Base-by-base conservation (phyloP, 2,113 vertebrate genomes). In the Otis tarda region DNA sequence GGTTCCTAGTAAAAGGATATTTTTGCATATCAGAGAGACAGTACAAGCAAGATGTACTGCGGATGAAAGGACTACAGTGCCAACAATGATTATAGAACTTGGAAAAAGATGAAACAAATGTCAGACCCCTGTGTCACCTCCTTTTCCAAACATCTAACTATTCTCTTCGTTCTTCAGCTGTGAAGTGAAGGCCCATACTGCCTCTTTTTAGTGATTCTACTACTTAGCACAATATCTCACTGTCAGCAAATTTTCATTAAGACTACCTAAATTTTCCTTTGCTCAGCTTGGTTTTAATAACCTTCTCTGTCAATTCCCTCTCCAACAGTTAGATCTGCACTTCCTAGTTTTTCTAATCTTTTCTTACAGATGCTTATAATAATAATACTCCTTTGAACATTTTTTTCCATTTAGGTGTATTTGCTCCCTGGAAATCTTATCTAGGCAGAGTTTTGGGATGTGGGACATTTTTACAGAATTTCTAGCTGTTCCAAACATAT, bases 211-310 rank as follows among this genome's bases (percentile, higher is more conserved):
- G 50, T 35, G 30, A 77, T 77, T 80, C 88, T 68, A 9, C 41
- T 27, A 30, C 31, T 39, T 45, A 83, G 35, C 33, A 53, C 50
- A 57, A 9, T 77, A 61, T 59, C 55, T 86, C 55, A 33, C 21
- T 18, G 28, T 61, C 67, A 77, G 59, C 22, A 90, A 70, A 59
- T 76, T 83, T 76, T 73, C 41, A n/a, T 81, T 84, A 87, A 45
- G 28, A 81, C 30, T 68, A 33, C 14, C 63, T 85, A 35, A 63
- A 53, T 83, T 85, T 94, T 88, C 30, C 33, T 61, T 90, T 68
- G n/a, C 71, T 92, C 76, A 83, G 47, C 64, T 92, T 89, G 45
- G 12, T 77, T 92, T 77, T 83, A 74, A 65, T 63, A 90, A 89
- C 4, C 15, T 80, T 82, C 63, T 61, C 50, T 63, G 68, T 81